Base-by-base conservation (phyloP, 2,797 vertebrate species). In the Strix occidentalis region DNA sequence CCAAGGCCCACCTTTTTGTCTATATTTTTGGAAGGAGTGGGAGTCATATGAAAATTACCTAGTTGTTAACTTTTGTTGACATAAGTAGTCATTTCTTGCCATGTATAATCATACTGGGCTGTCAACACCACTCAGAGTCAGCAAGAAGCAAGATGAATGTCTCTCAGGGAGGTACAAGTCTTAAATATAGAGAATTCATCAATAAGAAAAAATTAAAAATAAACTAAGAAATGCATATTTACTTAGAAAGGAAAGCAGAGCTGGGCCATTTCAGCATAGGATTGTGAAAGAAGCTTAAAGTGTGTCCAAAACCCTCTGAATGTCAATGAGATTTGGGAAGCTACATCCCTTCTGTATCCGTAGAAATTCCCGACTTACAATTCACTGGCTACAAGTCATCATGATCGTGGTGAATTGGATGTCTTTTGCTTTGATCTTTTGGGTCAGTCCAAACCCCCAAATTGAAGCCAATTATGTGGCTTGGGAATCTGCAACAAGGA, bases 341-440 rank as follows among this genome's bases (percentile, higher is more conserved):
- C 63, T 88, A 33, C 24, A 65, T 81, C 57, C 92, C 28, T 69
- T 63, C 65, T 53, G 35, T 35, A 65, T 45, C 58, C 0, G 0
- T 29, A 48, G 54, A 93, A 93, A 95, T 84, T 90, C 54, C 48
- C 23, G 63, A 48, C 7, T 86, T 87, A 39, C 3, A 76, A 79
- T 89, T 48, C 23, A 10, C 4, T 70, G 74, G 43, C 66, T 86
- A 48, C 61, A 79, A 93, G 46, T 87, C 60, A 68, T 75, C 89
- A 84, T 12, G 14, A 57, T 54, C 0, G 1, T 11, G 18, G 48
- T 66, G 43, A 94, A 82, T 33, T 50, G 28, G 37, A 72, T 39
- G 91, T 31, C 25, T 92, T 90, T 74, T 70, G 26, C 74, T 95
- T 94, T 96, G 72, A 93, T 91, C 43, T 88, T 95, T 84, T 84